A percentile compares a stretch with the other conserved stretches of the same genome.
Evolutionary conservation across 2,888 invertebrate genomes (phyloP).

Genomic region (Ectemnius cavifrons): DNA sequence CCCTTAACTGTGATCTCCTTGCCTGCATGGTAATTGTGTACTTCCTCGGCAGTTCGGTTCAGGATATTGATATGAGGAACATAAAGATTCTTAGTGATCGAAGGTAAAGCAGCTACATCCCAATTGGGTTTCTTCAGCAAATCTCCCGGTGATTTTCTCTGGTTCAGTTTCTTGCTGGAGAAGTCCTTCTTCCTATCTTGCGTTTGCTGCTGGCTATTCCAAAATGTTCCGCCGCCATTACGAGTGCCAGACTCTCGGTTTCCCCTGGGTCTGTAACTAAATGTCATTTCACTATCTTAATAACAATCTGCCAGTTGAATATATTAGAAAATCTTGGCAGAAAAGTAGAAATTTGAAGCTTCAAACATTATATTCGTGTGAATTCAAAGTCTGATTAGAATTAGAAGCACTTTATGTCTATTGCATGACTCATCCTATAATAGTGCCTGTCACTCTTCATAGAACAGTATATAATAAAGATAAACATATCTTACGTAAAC

Average conservation of each 20-base stretch:
- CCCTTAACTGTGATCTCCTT: conserved; percentile 95
- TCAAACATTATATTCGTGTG: too few relatives aligned
- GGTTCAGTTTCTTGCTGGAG: conserved; percentile 68
- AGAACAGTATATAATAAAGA: not conserved
- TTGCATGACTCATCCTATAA: not conserved
- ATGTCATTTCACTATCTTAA: conserved; percentile 12
- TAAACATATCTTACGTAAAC: conserved; percentile 8
- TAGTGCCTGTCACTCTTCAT: not conserved
- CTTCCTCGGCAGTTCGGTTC: conserved; percentile 85
- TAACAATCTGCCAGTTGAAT: not conserved
- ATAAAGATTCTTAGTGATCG: conserved; percentile 96
- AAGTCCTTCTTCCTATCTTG: conserved; percentile 56
- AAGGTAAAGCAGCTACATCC: conserved; percentile 87
- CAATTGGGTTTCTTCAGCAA: conserved; percentile 89
- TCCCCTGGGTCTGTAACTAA: conserved; percentile 72
- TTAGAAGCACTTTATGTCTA: too few relatives aligned
- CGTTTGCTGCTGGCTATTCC: conserved; percentile 72
- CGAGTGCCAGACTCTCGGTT: conserved; percentile 74
- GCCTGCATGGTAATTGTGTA: conserved; percentile 85
- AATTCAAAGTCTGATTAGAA: too few relatives aligned
- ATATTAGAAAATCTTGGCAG: not conserved
- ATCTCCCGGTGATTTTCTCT: conserved; percentile 84
- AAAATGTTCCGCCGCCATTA: conserved; percentile 72
- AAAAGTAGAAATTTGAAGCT: too few relatives aligned
- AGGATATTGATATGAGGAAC: conserved; percentile 87